These are phyloP conservation scores for Trichacis sp. DNA, from an alignment of 2,888 invertebrate genomes.

Conservation along the genomic window DNA sequence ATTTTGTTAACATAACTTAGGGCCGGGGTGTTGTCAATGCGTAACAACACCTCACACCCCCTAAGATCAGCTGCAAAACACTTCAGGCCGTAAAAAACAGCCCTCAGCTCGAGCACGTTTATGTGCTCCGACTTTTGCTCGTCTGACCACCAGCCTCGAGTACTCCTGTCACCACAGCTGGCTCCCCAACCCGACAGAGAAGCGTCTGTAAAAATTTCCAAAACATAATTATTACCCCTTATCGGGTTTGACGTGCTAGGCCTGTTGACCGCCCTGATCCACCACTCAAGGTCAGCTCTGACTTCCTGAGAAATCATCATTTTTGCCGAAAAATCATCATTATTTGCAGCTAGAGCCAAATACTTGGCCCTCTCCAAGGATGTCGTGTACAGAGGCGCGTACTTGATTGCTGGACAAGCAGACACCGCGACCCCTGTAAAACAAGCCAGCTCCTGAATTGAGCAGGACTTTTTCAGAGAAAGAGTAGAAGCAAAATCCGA, in stretches of 20 bases:
- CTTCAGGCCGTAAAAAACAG: constrained; percentile 1
- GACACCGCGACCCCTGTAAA: constrained; percentile 19
- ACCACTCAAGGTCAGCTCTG: constrained; percentile 14
- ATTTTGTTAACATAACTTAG: constrained; percentile 16
- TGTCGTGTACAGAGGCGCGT: constrained; percentile 25
- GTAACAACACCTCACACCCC: constrained; percentile 4
- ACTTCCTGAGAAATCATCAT: constrained; percentile 3
- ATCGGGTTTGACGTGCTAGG: constrained; percentile 11
- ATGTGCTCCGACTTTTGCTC: constrained; percentile 7
- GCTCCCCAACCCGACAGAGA: constrained; percentile 14
- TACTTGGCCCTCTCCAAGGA: constrained; percentile 12
- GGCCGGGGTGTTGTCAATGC: constrained; percentile 18
- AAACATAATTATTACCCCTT: background rate
- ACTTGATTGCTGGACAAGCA: constrained; percentile 35
- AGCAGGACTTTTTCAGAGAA: constrained; percentile 8
- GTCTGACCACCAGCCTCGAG: constrained; percentile 16
- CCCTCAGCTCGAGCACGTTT: constrained; percentile 8
- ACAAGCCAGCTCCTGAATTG: constrained; percentile 27
- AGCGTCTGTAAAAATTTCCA: constrained; percentile 37
- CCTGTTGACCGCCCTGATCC: constrained; percentile 6
- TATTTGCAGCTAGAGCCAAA: constrained; percentile 12
- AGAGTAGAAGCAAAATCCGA: constrained; percentile 2
- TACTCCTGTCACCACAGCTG: background rate
- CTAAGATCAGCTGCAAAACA: constrained; percentile 10
- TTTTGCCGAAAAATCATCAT: constrained; percentile 10